Percentiles rank a stretch among this genome's conserved stretches.
These are phyloP conservation scores for Avahi laniger DNA, from an alignment of 2,797 vertebrate species.

Conservation along the genomic window DNA sequence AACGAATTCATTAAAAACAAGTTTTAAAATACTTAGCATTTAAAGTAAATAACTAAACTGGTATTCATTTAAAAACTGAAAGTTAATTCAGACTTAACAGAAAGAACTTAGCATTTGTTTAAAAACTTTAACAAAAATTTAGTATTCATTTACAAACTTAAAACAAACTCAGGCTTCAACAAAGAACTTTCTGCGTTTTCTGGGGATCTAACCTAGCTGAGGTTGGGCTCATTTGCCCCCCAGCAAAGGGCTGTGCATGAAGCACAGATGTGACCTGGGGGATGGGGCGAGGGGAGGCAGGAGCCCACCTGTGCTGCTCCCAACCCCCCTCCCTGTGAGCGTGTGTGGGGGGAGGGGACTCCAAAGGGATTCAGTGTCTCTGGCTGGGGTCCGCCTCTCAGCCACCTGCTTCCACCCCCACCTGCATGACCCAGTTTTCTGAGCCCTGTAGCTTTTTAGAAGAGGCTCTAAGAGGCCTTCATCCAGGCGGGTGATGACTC, in stretches of 20 bases:
- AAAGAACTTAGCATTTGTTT: not conserved
- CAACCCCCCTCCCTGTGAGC: not conserved
- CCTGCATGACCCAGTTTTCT: not conserved
- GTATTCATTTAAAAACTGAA: not conserved
- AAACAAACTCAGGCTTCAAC: not conserved
- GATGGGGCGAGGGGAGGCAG: not conserved
- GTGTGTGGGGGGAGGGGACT: not conserved
- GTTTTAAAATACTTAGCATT: not conserved
- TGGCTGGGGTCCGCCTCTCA: not conserved
- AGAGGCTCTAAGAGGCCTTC: not conserved
- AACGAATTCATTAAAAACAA: not conserved
- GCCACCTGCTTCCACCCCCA: not conserved
- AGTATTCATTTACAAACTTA: not conserved
- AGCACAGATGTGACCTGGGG: not conserved
- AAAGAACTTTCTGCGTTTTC: not conserved
- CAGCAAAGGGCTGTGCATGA: not conserved
- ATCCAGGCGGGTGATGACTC: not conserved
- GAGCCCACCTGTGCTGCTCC: not conserved
- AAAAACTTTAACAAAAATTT: not conserved
- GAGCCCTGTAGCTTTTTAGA: not conserved
- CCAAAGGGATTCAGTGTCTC: not conserved
- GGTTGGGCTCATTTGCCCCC: not conserved
- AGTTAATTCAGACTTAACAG: not conserved
- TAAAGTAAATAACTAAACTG: not conserved
- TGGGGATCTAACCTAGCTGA: not conserved